Evolutionary conservation across 1,140 invertebrate species (phyloP), one percentile per base, ranked within the genome.

Genomic region (Drosophila carrolli): DNA sequence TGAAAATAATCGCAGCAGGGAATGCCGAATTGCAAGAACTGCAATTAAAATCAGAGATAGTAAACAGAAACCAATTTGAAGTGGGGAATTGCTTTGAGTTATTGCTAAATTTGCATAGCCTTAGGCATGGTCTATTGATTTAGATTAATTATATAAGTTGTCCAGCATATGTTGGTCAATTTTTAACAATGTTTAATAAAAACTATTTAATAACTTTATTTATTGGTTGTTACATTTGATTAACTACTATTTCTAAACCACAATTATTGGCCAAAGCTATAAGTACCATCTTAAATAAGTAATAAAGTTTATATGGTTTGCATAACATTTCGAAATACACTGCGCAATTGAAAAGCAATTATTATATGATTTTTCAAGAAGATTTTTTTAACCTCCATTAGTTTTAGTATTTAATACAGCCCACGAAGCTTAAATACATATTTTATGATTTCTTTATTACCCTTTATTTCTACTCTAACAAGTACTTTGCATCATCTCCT

Each of bases 1-100:
- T 75, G 43, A 54, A 75, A 66, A 66, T 75, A 75, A 55, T 56
- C 75, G 60, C 76, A 80, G 81, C 81, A 63, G 81, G 81, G 68
- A 48, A 59, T 46, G 38, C 13, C 46, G 19, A 32, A 56, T 35
- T 44, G 44, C 68, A 29, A 68, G 44, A 46, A 46, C 40, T 44
- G 63, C 71, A 71, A 59, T 80, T 80, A 63, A 56, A 70, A 57
- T 70, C 37, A 7, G 29, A 57, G 53, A 58, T 71, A 29, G 65
- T 71, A 70, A 70, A 68, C 60, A 19, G 29, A 70, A 70, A 48
- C 67, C 65, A 67, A 71, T 70, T 48, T 37, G 6, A 29, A 19
- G 37, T 32, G 53, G 14, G 10, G 38, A 48, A 58, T 71, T 38
- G 37, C 38, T 29, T 50, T 58, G 65, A 41, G 51, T 37, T 47